Evolutionary conservation across 2,888 invertebrate species (phyloP), one percentile per base, ranked within the genome.

Genomic region (Coelopa pilipes): DNA sequence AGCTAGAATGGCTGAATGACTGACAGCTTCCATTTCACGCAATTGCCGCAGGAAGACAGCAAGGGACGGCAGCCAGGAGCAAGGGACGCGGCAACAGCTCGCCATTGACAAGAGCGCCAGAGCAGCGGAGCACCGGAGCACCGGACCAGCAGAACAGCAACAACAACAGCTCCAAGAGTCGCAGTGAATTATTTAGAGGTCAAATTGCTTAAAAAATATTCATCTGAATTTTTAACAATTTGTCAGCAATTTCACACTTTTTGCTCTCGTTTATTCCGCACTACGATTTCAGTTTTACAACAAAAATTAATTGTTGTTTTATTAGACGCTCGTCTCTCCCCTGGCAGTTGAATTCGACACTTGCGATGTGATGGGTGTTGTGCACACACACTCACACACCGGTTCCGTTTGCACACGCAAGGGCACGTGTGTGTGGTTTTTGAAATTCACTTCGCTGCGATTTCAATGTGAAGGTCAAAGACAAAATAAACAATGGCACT

Each of bases 381-480:
- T n/a, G n/a, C n/a, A n/a, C n/a, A n/a, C n/a, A n/a, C n/a, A n/a
- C n/a, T n/a, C n/a, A n/a, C n/a, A n/a, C n/a, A n/a, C n/a, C n/a
- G 46, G 12, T 45, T 47, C 46, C 13, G 17, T 47, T 46, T 46
- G 46, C 15, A 46, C 15, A 63, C 17, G 5, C n/a, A n/a, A n/a
- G n/a, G n/a, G n/a, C n/a, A n/a, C n/a, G n/a, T n/a, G n/a, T n/a
- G n/a, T n/a, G n/a, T 34, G 2, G 7, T 34, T 34, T 34, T 34
- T 34, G 34, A 34, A 34, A 34, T 34, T 34, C 17, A n/a, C 19
- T 50, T 47, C 50, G 66, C 66, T 21, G 50, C 49, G n/a, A 66
- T 66, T 66, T 66, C 66, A 66, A 66, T 66, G 66, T 66, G 66
- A 66, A 50, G 66, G 66, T 66, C 66, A 66, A 66, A 66, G 66